Base-by-base conservation (phyloP, 2,797 vertebrate genomes). In the Enteromius paludinosus region DNA sequence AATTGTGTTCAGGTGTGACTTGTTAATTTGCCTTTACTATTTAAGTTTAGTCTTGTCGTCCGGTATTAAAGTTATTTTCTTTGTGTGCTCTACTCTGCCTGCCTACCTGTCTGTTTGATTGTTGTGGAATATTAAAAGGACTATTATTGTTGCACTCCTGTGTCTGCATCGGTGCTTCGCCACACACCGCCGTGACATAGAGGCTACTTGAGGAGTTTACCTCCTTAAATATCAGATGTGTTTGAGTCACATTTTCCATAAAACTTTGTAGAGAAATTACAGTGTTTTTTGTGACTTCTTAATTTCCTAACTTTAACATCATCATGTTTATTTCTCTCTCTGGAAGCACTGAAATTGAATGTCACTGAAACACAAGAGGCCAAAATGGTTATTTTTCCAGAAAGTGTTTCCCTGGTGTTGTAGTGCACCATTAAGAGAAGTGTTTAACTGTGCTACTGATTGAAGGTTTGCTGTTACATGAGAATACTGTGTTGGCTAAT, bases 191-290 rank as follows among this genome's bases (percentile, higher is more conserved):
- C n/a, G n/a, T n/a, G n/a, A n/a, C n/a, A n/a, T 33, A 3, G 33
- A 47, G 20, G 41, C 41, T 62, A 41, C 28, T 61, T 47, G 38
- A 41, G 41, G 15, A 45, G 54, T 72, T 80, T 72, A 25, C 20
- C 1, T 52, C 45, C 41, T 15, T n/a, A 17, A 20, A 25, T 33
- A 61, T 71, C 66, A 61, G 14, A 47, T 5, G 20, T 23, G 52
- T 80, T 47, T 45, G 68, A 61, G 8, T 80, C 25, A 72, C 47
- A 71, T 59, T 71, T 71, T 80, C 54, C 68, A 71, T 47, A 7
- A 71, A 62, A 25, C 41, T 41, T 71, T 47, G 41, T 20, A 33
- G 28, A 15, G 38, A 80, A n/a, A 61, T 47, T 80, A 11, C 38
- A 45, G 45, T 33, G 35, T n/a, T 61, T 30, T 61, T 45, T 17